These are phyloP conservation scores for Drosophila siamana DNA, from an alignment of 2,888 invertebrate species.

Conservation along the genomic window DNA sequence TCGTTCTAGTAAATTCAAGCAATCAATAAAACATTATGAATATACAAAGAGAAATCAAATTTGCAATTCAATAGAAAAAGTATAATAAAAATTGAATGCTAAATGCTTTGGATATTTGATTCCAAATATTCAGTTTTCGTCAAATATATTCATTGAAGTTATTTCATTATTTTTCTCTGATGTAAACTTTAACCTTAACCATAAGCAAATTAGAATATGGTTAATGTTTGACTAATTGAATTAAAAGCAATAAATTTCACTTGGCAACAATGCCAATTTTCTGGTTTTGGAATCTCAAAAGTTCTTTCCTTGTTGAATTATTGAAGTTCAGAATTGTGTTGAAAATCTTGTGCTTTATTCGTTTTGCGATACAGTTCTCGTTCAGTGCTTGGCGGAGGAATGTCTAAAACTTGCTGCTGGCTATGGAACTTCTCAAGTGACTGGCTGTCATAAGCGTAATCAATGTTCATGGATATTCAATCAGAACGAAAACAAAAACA, in stretches of 20 bases:
- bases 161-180: conserved; percentile 5
- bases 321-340: background rate
- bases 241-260: conserved; percentile 14
- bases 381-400: conserved; percentile 41
- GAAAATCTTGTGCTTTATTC: background rate
- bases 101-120: conserved; percentile 2
- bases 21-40: conserved; percentile 1
- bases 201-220: background rate
- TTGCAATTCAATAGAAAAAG: conserved; percentile 16
- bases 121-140: conserved; percentile 7
- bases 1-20: conserved; percentile 1
- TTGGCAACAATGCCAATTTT: conserved; percentile 2
- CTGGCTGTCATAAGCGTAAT: conserved; percentile 65
- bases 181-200: background rate
- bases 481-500: conserved; percentile 42
- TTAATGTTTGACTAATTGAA: conserved; percentile 23
- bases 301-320: background rate
- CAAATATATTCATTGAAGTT: conserved; percentile 18
- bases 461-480: conserved; percentile 73
- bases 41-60: conserved; percentile 8
- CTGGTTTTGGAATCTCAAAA: background rate
- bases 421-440: conserved; percentile 57
- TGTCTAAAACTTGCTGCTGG: conserved; percentile 42
- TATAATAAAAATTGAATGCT: conserved; percentile 6
- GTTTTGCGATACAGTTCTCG: conserved; percentile 17